These are phyloP conservation scores for Pyralis farinalis DNA, from an alignment of 2,888 invertebrate species.

Conservation along the genomic window DNA sequence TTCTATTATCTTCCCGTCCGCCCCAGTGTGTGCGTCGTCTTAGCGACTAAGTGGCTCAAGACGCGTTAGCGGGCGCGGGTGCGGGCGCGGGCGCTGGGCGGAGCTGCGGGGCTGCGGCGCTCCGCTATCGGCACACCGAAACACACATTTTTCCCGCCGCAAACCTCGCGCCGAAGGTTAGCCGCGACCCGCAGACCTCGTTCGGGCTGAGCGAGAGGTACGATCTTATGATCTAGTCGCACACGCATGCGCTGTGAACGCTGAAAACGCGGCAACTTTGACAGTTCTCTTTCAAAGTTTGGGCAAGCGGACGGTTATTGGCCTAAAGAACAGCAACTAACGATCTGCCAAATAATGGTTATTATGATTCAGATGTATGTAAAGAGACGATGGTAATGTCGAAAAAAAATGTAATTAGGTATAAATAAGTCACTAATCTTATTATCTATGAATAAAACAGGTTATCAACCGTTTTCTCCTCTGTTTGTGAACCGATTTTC, in stretches of 20 bases:
- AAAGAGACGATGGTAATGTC: no score
- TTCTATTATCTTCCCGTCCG: not conserved
- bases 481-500: no score
- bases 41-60: slow-evolving; percentile 79
- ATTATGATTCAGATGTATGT: no score
- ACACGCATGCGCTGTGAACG: slow-evolving; percentile 53
- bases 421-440: not conserved
- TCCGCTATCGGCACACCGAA: slow-evolving; percentile 81
- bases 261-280: slow-evolving; percentile 59
- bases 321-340: no score
- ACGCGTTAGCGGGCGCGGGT: slow-evolving; percentile 74
- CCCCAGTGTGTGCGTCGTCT: slow-evolving; percentile 67
- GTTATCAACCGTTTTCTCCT: no score
- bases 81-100: slow-evolving; percentile 50
- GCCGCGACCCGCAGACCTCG: slow-evolving; percentile 80
- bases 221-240: slow-evolving; percentile 33
- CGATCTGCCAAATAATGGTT: no score
- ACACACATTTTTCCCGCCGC: slow-evolving; percentile 82
- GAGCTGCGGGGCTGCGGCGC: slow-evolving; percentile 67
- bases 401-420: no score
- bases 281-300: slow-evolving; percentile 47
- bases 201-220: slow-evolving; percentile 54
- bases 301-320: slow-evolving; percentile 21
- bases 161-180: slow-evolving; percentile 81
- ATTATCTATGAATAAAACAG: not conserved